Base-by-base conservation (phyloP, 2,113 vertebrate genomes). In the Nerophis ophidion region DNA sequence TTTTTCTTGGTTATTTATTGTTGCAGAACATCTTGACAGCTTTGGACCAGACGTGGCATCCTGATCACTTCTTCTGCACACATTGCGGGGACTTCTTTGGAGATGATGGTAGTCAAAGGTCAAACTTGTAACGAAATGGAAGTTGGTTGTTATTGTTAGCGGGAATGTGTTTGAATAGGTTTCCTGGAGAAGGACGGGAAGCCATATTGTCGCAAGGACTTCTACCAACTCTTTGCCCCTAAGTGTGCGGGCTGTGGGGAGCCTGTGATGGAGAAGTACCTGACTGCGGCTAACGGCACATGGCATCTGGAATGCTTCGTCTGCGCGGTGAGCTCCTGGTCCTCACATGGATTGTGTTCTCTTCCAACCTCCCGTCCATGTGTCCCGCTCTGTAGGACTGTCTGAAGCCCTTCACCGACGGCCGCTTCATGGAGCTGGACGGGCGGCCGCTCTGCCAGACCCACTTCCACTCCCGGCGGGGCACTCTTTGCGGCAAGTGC, bases 231-330 rank as follows among this genome's bases (percentile, higher is more conserved):
- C 80, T 98, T 96, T 51, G 91, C 95, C 52, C 94, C 91, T 0
- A 94, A 92, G 76, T 98, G 95, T 76, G 88, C 87, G 0, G 93
- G 94, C 80, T 98, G 96, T 0, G 91, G 90, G 40, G 83, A 85
- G 44, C 77, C 92, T 0, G 91, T 97, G 71, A 81, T 42, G 11
- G 90, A 91, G 36, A 88, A 93, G 65, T 98, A 95, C 90, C 90
- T 98, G 72, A 91, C 91, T 0, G 95, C 94, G 7, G 87, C 94
- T 82, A 84, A 92, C 60, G 85, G 84, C 0, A 88, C 93, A 77
- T 98, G 95, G 96, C 96, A 98, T 71, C 60, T 87, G 0, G 91
- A 95, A 55, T 98, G 96, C 89, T 97, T 98, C 14, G 92, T 98
- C 62, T 98, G 95, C 0, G 72, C 83, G 55, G 95, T 98, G 80